A percentile compares a stretch with the other conserved stretches of the same genome.
phyloP scores from a whole-genome alignment of 2,888 invertebrate species.

The Mactromeris polynyma region DNA sequence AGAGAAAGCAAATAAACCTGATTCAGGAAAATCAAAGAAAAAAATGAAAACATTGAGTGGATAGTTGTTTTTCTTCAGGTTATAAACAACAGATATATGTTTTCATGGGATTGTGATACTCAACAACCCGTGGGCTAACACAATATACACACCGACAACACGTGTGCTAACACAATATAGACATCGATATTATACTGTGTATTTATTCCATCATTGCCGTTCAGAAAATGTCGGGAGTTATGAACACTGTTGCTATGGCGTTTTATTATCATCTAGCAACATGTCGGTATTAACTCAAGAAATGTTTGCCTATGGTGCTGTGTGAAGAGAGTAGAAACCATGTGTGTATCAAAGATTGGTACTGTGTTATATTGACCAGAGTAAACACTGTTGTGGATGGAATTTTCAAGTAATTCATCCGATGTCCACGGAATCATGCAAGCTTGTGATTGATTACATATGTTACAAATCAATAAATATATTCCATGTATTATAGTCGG shows the following conservation, averaged over 20 bases:
- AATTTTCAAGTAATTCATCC: neutral
- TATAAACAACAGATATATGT: neutral
- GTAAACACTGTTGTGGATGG: neutral
- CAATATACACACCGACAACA: no score
- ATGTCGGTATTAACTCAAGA: neutral
- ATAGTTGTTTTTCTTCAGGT: neutral
- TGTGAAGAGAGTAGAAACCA: neutral
- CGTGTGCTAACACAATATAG: neutral
- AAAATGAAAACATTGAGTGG: conserved; percentile 24
- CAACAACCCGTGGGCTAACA: neutral
- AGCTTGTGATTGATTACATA: neutral
- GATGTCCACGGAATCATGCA: neutral
- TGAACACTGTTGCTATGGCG: neutral
- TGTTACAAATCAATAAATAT: neutral
- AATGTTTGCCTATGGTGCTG: neutral
- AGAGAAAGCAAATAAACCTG: conserved; percentile 73
- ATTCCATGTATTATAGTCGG: neutral
- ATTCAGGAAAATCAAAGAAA: conserved; percentile 68
- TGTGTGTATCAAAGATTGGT: neutral
- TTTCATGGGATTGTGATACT: neutral
- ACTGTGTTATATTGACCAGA: neutral
- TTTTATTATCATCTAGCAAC: neutral
- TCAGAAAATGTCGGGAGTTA: neutral
- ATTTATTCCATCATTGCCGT: neutral
- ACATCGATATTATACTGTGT: neutral